Evolutionary conservation across 2,113 vertebrate genomes (phyloP).

Genomic region (Lipophrys pholis): DNA sequence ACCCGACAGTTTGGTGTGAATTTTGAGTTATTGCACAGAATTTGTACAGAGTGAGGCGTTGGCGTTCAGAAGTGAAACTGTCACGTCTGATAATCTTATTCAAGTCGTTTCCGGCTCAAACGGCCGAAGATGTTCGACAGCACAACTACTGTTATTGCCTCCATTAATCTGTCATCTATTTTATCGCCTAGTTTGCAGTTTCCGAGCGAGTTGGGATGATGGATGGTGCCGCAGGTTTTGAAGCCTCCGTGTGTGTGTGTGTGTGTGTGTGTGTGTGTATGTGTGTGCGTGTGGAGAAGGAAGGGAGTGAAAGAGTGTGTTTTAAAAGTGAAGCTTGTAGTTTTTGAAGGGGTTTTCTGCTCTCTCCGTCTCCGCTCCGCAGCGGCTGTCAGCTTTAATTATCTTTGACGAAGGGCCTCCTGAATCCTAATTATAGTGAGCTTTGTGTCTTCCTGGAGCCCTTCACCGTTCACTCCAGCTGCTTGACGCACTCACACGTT

Average conservation of each 20-base stretch:
- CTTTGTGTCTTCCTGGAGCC: constrained; percentile 71
- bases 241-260: constrained; percentile 18
- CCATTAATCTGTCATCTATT: constrained; percentile 68
- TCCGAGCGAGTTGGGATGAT: constrained; percentile 47
- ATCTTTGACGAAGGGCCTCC: constrained; percentile 76
- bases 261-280: constrained; percentile 14
- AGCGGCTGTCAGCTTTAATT: constrained; percentile 81
- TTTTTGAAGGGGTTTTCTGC: constrained; percentile 68
- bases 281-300: constrained; percentile 19
- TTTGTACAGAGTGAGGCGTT: constrained; percentile 4
- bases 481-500: constrained; percentile 68
- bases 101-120: constrained; percentile 16
- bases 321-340: constrained; percentile 68
- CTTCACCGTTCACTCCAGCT: constrained; percentile 68
- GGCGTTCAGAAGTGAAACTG: constrained; percentile 29
- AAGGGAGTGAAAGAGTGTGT: constrained; percentile 40
- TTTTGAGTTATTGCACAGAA: no score
- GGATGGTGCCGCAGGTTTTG: constrained; percentile 49
- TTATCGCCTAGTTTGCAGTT: constrained; percentile 68
- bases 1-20: no score
- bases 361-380: constrained; percentile 61
- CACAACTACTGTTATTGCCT: constrained; percentile 45
- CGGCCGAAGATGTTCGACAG: constrained; percentile 19
- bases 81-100: constrained; percentile 48
- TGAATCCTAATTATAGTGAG: constrained; percentile 77